Evolutionary conservation across 30 jellyfish, hydroid and myxozoan genomes (phyloP).

Genomic region (Nemopilema nomurai): DNA sequence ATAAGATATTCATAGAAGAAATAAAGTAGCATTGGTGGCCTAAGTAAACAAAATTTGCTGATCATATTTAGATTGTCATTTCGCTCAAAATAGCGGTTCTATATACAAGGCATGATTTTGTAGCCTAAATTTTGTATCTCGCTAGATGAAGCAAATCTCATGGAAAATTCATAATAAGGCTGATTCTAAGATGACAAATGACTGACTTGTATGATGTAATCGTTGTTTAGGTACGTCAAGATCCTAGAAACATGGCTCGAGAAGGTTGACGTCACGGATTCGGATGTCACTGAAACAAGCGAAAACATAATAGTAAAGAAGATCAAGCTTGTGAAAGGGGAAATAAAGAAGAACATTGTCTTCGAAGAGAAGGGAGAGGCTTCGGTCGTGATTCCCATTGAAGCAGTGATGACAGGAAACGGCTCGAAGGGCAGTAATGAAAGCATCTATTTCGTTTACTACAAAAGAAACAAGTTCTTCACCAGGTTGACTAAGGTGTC

Average conservation of each 20-base stretch:
- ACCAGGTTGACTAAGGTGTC: conserved; percentile 43
- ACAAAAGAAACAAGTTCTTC: conserved; percentile 86
- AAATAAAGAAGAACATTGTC: conserved; percentile 69
- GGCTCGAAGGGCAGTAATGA: conserved; percentile 43
- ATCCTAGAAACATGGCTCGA: conserved; percentile 96
- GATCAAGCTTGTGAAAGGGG: conserved; percentile 50
- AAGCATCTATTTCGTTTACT: conserved; percentile 88
- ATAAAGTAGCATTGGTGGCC: too few species aligned
- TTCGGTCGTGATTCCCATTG: conserved; percentile 66
- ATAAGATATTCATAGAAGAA: too few species aligned
- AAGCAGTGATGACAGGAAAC: conserved; percentile 27
- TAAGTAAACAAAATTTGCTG: too few species aligned
- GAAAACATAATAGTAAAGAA: conserved; percentile 81
- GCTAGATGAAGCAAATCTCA: too few species aligned
- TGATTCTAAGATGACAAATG: neutral
- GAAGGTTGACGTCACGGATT: conserved; percentile 63
- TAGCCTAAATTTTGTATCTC: too few species aligned
- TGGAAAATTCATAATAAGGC: too few species aligned
- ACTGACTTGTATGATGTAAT: neutral
- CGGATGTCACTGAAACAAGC: conserved; percentile 62
- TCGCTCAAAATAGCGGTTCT: too few species aligned
- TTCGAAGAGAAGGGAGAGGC: conserved; percentile 78
- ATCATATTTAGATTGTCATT: too few species aligned
- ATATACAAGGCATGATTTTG: too few species aligned
- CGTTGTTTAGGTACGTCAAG: conserved; percentile 78